phyloP scores from a whole-genome alignment of 2,113 vertebrate genomes.

The Spea multiplicata region DNA sequence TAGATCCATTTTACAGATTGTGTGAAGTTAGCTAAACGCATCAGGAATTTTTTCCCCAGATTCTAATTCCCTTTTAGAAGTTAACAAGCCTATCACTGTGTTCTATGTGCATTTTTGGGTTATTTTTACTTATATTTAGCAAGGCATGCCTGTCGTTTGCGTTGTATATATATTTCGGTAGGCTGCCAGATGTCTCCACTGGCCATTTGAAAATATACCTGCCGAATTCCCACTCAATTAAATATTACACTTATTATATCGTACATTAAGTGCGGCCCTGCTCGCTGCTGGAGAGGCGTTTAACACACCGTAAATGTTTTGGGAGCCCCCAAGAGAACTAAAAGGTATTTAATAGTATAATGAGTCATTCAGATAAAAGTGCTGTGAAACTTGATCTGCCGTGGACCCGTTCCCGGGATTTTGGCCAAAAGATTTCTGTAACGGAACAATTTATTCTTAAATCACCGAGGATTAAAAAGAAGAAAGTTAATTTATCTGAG shows the following conservation, averaged over 20 bases:
- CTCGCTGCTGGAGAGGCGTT: constrained; percentile 14
- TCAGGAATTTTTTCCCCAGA: not conserved
- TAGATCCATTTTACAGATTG: constrained; percentile 7
- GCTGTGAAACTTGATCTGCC: constrained; percentile 31
- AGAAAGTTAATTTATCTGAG: constrained; percentile 50
- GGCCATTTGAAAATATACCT: not conserved
- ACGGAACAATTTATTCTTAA: constrained; percentile 46
- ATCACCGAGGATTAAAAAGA: constrained; percentile 47
- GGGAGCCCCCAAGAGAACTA: constrained; percentile 22
- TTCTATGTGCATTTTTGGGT: not conserved
- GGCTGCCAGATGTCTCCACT: not conserved
- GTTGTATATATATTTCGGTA: not conserved
- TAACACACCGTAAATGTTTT: constrained; percentile 25
- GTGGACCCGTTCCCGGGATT: constrained; percentile 43
- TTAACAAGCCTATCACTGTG: constrained; percentile 3
- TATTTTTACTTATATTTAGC: not conserved
- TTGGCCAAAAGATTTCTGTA: constrained; percentile 46
- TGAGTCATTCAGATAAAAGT: constrained; percentile 40
- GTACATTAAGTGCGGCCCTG: not conserved
- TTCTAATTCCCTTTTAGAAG: constrained; percentile 19
- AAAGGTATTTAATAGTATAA: constrained; percentile 40
- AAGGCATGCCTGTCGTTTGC: not conserved
- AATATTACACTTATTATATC: not conserved
- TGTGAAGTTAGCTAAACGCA: constrained; percentile 14
- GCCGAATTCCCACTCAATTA: not conserved